Conservation (phyloP, 2,888 invertebrate genomes). For the Ophraella communa region DNA sequence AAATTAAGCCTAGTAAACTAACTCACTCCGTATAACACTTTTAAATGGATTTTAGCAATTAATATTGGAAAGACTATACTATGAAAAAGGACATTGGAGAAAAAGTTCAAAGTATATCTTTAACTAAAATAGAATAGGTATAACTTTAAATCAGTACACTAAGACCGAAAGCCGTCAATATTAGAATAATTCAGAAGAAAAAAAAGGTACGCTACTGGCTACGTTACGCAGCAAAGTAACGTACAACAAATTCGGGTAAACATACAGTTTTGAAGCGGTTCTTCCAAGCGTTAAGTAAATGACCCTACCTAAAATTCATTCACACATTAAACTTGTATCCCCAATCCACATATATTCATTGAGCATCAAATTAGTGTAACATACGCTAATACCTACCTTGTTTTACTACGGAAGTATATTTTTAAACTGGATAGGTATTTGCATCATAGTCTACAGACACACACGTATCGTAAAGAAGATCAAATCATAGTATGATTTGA, state of each 20-base stretch:
- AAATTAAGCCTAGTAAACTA: too few species aligned
- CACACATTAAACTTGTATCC: conserved; percentile 9
- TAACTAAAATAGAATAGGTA: too few species aligned
- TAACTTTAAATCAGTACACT: too few species aligned
- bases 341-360: not conserved
- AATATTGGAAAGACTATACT: too few species aligned
- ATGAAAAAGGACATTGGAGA: too few species aligned
- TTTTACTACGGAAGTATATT: not conserved
- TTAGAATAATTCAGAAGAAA: too few species aligned
- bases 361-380: conserved; percentile 1
- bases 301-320: conserved; percentile 12
- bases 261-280: conserved; percentile 1
- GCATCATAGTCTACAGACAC: not conserved
- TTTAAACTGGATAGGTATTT: too few species aligned
- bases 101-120: too few species aligned
- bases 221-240: not conserved
- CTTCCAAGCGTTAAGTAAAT: conserved; percentile 6
- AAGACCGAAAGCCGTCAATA: too few species aligned
- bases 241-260: not conserved
- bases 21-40: too few species aligned
- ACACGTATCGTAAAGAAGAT: not conserved
- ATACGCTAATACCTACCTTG: not conserved
- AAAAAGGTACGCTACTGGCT: not conserved
- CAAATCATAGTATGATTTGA: too few species aligned
- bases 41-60: too few species aligned